Evolutionary conservation across 2,113 vertebrate genomes (phyloP).

Genomic region (Dasypus novemcinctus): DNA sequence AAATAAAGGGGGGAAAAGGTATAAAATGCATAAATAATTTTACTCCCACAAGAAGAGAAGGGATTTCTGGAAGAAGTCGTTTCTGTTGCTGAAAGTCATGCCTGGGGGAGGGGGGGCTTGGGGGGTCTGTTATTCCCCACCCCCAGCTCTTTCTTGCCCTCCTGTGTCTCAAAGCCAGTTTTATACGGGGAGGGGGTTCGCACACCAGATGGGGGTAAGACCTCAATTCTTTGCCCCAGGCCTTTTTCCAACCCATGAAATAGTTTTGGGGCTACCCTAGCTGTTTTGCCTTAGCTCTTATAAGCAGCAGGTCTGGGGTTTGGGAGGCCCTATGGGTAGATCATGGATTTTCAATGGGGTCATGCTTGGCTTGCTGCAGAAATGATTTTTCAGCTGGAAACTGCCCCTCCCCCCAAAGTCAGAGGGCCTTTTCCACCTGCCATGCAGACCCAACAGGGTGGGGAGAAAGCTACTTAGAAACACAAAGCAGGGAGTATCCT

Average conservation of each 20-base stretch:
- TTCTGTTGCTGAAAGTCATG: background rate
- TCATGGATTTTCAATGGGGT: background rate
- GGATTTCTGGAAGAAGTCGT: background rate
- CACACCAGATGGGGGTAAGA: background rate
- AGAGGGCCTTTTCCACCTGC: background rate
- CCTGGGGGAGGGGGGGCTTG: background rate
- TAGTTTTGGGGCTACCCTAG: fast-evolving
- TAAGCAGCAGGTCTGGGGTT: background rate
- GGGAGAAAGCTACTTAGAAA: background rate
- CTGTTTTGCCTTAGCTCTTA: background rate
- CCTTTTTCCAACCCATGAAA: fast-evolving
- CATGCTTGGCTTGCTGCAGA: background rate
- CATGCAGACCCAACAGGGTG: fast-evolving
- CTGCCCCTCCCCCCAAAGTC: background rate
- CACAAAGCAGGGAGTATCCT: background rate
- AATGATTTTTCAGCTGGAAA: background rate
- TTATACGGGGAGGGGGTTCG: no score
- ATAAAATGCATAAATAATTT: background rate
- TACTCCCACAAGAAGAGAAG: background rate
- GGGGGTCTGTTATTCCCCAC: background rate
- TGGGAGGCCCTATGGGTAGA: background rate
- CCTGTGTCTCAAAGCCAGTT: background rate
- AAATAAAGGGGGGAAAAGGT: fast-evolving
- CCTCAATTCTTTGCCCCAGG: background rate
- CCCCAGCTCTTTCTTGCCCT: background rate